These are phyloP conservation scores for Contarinia nasturtii DNA, from an alignment of 1,140 invertebrate species.

Conservation along the genomic window DNA sequence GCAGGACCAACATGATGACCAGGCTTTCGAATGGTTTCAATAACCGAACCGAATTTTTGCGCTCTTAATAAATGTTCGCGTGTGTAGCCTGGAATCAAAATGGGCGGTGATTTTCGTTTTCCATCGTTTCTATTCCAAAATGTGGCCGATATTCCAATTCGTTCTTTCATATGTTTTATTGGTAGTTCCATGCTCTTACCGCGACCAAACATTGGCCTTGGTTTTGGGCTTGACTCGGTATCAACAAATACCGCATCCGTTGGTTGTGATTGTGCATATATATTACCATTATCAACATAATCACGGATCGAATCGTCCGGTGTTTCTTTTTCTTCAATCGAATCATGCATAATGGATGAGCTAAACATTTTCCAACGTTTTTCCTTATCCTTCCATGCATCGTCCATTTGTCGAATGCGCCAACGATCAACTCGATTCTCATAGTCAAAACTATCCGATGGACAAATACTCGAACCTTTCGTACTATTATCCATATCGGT, in stretches of 20 bases:
- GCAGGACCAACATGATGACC: slow-evolving; percentile 56
- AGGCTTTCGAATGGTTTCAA: slow-evolving; percentile 37
- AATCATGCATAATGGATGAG: too few relatives aligned
- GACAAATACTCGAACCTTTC: slow-evolving; percentile 19
- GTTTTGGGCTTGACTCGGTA: too few relatives aligned
- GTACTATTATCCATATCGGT: slow-evolving; percentile 32
- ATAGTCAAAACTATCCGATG: slow-evolving; percentile 47
- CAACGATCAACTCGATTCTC: slow-evolving; percentile 33
- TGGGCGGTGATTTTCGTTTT: neutral
- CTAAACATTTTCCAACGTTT: neutral
- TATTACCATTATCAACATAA: too few relatives aligned
- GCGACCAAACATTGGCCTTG: too few relatives aligned
- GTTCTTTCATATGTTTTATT: too few relatives aligned
- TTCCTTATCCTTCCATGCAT: slow-evolving; percentile 23
- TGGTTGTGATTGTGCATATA: too few relatives aligned
- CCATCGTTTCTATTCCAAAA: too few relatives aligned
- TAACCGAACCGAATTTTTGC: slow-evolving; percentile 38
- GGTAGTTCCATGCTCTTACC: too few relatives aligned
- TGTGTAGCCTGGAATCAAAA: slow-evolving; percentile 26
- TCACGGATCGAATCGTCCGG: too few relatives aligned
- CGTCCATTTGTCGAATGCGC: slow-evolving; percentile 32
- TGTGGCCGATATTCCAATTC: too few relatives aligned
- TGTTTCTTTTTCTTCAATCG: too few relatives aligned
- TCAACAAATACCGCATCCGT: too few relatives aligned
- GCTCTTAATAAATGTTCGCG: slow-evolving; percentile 37